These are phyloP conservation scores for Pseudomugil gertrudae DNA, from an alignment of 2,797 vertebrate species.

Conservation along the genomic window DNA sequence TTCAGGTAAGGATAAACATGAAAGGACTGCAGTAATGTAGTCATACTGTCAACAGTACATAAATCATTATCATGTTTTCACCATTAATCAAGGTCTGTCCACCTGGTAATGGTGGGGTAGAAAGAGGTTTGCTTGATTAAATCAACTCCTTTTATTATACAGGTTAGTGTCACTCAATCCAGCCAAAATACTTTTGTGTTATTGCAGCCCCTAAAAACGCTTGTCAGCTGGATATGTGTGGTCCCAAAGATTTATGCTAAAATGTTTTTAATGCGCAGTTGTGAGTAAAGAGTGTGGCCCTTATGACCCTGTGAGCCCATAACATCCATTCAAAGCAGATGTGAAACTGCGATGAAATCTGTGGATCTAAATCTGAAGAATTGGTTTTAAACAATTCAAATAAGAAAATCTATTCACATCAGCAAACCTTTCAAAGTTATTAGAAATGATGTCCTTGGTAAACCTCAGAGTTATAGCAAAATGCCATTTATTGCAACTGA, in stretches of 20 bases:
- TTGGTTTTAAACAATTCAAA: not conserved
- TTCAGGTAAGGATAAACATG: conserved; percentile 25
- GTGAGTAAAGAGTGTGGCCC: conserved; percentile 7
- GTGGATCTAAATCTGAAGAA: not conserved
- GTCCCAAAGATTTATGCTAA: conserved; percentile 40
- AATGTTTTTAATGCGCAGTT: conserved; percentile 17
- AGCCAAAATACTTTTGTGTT: not conserved
- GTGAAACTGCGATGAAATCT: not conserved
- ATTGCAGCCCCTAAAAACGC: conserved; percentile 5
- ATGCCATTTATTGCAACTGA: not conserved
- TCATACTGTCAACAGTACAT: conserved; percentile 17
- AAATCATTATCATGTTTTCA: conserved; percentile 29
- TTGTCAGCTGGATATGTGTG: conserved; percentile 19
- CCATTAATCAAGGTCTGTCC: conserved; percentile 20
- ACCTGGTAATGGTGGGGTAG: not conserved
- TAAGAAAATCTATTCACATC: not conserved
- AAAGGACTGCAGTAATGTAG: not conserved
- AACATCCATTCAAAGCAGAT: conserved; percentile 32
- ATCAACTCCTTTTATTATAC: not conserved
- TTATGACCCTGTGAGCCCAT: conserved; percentile 3
- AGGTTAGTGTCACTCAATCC: not conserved
- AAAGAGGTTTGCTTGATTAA: not conserved
- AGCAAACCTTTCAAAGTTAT: not conserved
- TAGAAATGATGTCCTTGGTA: not conserved
- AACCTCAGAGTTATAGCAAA: not conserved